Base-by-base conservation (phyloP, 2,113 vertebrate genomes). In the Verasper variegatus region DNA sequence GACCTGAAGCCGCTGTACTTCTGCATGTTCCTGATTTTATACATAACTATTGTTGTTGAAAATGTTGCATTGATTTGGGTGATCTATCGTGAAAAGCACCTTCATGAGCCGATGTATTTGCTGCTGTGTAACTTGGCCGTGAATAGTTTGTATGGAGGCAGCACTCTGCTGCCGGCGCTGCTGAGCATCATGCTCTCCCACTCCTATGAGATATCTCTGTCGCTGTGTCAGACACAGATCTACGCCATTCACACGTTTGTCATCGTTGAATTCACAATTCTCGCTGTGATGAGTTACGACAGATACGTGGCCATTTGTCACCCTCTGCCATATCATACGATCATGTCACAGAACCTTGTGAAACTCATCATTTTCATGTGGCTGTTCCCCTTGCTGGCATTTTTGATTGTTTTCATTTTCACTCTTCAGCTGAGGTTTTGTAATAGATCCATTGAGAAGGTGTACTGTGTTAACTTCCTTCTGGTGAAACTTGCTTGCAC, bases 281-380 rank as follows among this genome's bases (percentile, higher is more conserved):
- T 93, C 11, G 87, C 88, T 51, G 76, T 55, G 3, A 92, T 92
- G 92, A 84, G 87, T 52, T 93, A 92, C 35, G 92, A 91, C 62
- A 82, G 90, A 10, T 93, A 91, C 52, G 31, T 90, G 20, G 90
- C 92, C 1, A 83, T 93, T 67, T 92, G 92, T 51, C 55, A 71
- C 21, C 92, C 91, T 0, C 75, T 93, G 58, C 79, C 78, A 20
- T 91, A 93, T 77, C 84, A 89, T 23, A 17, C 20, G 3, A 76
- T 88, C 17, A 92, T 93, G 89, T 82, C 88, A 6, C 60, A 80
- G 18, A 89, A 59, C 20, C 27, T 89, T 12, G 74, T 77, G 31
- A 85, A 78, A 60, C 68, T 89, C 0, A 63, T 90, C 23, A 59
- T 67, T 26, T 78, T 88, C 5, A 78, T 40, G 2, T 92, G 90